Conservation (phyloP, 2,797 vertebrate species). For the Micromesistius poutassou region DNA sequence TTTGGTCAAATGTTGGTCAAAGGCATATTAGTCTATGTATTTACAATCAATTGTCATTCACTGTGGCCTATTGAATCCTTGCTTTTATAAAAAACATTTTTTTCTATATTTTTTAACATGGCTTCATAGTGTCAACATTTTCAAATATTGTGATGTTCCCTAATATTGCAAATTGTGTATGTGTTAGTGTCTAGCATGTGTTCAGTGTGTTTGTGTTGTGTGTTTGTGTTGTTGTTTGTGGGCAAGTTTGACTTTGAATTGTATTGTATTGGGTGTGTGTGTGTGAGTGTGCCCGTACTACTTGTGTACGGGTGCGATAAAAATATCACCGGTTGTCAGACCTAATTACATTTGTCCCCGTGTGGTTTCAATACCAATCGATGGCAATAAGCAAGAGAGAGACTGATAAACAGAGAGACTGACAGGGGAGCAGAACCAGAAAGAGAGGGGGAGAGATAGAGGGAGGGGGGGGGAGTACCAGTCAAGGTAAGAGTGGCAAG, state of each 20-base stretch:
- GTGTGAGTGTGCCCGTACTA: not conserved
- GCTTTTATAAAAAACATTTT: too few relatives aligned
- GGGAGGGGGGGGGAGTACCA: not conserved
- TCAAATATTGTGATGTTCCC: not conserved
- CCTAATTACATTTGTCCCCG: slow-evolving; percentile 59
- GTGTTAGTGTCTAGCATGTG: not conserved
- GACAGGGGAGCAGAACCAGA: slow-evolving; percentile 31
- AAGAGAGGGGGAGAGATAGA: slow-evolving; percentile 34
- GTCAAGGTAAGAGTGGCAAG: slow-evolving; percentile 3
- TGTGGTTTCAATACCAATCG: slow-evolving; percentile 47
- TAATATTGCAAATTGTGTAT: not conserved
- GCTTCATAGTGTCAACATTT: not conserved
- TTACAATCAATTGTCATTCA: not conserved
- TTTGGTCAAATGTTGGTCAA: not conserved
- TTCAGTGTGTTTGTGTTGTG: not conserved
- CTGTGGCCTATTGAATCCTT: not conserved
- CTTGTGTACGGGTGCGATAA: slow-evolving; percentile 31
- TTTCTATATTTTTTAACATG: too few relatives aligned
- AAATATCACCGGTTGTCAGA: slow-evolving; percentile 45
- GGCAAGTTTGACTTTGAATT: not conserved
- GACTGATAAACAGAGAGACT: slow-evolving; percentile 54
- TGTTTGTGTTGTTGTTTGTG: not conserved
- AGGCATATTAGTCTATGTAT: not conserved
- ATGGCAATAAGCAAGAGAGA: slow-evolving; percentile 47
- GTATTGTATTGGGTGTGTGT: not conserved